Evolutionary conservation across 2,888 invertebrate genomes (phyloP), one percentile per base, ranked within the genome.

Genomic region (Julus scanicus): DNA sequence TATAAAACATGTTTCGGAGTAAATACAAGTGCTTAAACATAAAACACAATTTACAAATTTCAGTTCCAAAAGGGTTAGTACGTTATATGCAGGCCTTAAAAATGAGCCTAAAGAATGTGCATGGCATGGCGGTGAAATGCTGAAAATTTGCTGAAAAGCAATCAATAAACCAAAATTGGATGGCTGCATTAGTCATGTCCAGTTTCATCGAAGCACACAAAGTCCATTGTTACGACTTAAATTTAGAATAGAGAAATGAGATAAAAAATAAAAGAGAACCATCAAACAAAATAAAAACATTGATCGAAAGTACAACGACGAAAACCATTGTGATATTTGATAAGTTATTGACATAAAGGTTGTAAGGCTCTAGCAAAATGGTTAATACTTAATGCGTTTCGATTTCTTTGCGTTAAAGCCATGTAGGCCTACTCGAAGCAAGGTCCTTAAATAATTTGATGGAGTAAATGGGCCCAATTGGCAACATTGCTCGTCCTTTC

Each of bases 401-500:
- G 71, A 71, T 71, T 71, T 71, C 29, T 29, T 9, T 6, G 29
- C 71, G 71, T 20, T 71, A 71, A 71, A 29, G 71, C 71, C 71
- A 71, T 20, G 20, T 71, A 71, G 5, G 20, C 71, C 71, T 29
- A 71, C 29, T 71, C 71, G 5, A 71, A 71, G n/a, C 6, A 71
- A 71, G 29, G 71, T 71, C 71, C 71, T 63, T 71, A 71, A 71
- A 71, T 71, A 71, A 71, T 71, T 71, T 29, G 71, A 71, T 29
- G n/a, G 6, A 17, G n/a, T 63, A n/a, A 2, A 5, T n/a, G 57
- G 57, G n/a, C 57, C 6, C 57, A 63, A 20, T 63, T 63, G 9
- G 71, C 71, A 20, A 29, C 20, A 71, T 71, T 71, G 71, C 71
- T 71, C 71, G 71, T 71, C 29, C 29, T 20, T n/a, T 63, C 63